Base-by-base conservation (phyloP, 2,797 vertebrate genomes). In the Gouania willdenowi region DNA sequence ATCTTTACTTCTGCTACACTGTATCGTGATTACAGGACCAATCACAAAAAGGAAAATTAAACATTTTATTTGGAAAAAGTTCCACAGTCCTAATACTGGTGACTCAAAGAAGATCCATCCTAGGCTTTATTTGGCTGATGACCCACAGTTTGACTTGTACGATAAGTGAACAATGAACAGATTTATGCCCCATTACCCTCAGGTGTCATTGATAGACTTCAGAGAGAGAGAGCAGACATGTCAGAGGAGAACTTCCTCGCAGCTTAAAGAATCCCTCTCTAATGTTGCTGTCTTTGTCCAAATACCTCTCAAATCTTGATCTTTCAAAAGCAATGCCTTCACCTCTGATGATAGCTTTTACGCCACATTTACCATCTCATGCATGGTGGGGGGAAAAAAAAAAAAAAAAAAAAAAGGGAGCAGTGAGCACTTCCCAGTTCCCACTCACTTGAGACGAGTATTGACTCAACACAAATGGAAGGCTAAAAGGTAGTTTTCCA, bases 361-460 rank as follows among this genome's bases (percentile, higher is more conserved):
- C 29, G 38, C 47, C 54, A 71, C 58, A 66, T 74, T 82, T 70
- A 72, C 46, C 70, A 58, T 66, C 55, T 70, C 79, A 80, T 66
- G 47, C 51, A 31, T 64, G 70, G 51, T 55, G 32, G 47, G 60
- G 23, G 26, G 24, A 56, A 49, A n/a, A n/a, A n/a, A n/a, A n/a
- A n/a, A n/a, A n/a, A n/a, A n/a, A n/a, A n/a, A n/a, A n/a, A n/a
- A n/a, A n/a, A n/a, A n/a, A n/a, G n/a, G 13, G 26, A 37, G 33
- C 44, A 56, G 59, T 35, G 41, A 45, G 47, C 47, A 38, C 47
- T 42, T 60, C 34, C 23, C 43, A 5, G 22, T n/a, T n/a, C n/a
- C n/a, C n/a, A 22, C 37, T 40, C 59, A 46, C 44, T 43, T 1
- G 31, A 59, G 44, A 53, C 17, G 14, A 52, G 38, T 33, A 17